Conservation (phyloP, 2,888 invertebrate genomes). For the Apotomis turbidana region DNA sequence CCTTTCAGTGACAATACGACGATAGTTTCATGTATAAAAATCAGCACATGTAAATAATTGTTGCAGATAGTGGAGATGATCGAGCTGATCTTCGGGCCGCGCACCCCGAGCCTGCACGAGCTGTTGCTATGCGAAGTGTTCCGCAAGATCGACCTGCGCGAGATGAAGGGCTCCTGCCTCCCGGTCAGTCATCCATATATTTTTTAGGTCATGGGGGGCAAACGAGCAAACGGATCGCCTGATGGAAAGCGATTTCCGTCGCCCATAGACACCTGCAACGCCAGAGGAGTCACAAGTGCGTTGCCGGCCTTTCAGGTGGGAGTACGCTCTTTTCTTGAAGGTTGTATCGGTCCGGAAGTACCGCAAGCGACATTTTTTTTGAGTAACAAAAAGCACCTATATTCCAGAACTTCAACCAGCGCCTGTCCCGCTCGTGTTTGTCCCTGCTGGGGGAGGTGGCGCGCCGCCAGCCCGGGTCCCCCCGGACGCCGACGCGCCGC, state of each 20-base stretch:
- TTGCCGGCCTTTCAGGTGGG: too few relatives aligned
- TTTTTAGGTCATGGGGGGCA: too few relatives aligned
- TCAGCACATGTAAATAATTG: background rate
- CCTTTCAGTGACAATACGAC: too few relatives aligned
- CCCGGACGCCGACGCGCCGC: constrained; percentile 51
- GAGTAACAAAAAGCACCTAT: background rate
- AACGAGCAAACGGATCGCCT: too few relatives aligned
- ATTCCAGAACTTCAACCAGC: constrained; percentile 79
- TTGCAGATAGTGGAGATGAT: constrained; percentile 89
- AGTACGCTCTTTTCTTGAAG: too few relatives aligned
- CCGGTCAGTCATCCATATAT: constrained; percentile 80
- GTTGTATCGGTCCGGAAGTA: too few relatives aligned
- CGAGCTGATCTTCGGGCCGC: constrained; percentile 89
- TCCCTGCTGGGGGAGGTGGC: constrained; percentile 76
- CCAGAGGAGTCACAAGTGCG: too few relatives aligned
- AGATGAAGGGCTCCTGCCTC: constrained; percentile 92
- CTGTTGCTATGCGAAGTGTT: constrained; percentile 93
- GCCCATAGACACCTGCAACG: too few relatives aligned
- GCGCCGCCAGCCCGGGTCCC: constrained; percentile 62
- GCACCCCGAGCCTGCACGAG: constrained; percentile 90
- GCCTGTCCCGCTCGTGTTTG: constrained; percentile 75
- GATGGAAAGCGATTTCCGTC: too few relatives aligned
- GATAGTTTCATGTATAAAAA: too few relatives aligned
- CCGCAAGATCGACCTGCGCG: constrained; percentile 93
- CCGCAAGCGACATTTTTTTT: background rate